Conservation (phyloP, 2,888 invertebrate species). For the Anagyrus pseudococci region DNA sequence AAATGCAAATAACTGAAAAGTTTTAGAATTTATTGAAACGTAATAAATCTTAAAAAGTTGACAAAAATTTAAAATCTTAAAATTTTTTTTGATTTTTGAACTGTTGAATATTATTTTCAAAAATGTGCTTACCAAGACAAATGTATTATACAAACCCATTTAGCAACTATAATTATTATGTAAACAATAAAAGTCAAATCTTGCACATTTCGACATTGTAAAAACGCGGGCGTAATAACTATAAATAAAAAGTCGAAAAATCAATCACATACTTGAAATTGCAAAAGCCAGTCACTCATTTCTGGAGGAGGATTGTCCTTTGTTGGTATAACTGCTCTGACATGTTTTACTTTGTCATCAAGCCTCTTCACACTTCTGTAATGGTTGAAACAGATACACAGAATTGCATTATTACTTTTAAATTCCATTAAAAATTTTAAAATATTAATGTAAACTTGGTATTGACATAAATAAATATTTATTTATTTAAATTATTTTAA, state of each 20-base stretch:
- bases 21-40: neutral
- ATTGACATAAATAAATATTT: neutral
- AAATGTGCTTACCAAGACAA: too few relatives aligned
- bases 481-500: neutral
- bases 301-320: constrained; percentile 82
- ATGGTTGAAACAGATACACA: neutral
- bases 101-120: too few relatives aligned
- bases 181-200: neutral
- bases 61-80: neutral
- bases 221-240: neutral
- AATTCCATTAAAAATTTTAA: neutral
- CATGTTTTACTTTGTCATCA: constrained; percentile 59
- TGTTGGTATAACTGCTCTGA: constrained; percentile 71
- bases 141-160: too few relatives aligned
- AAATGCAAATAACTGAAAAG: neutral
- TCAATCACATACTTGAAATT: constrained; percentile 69
- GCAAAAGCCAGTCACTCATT: constrained; percentile 75
- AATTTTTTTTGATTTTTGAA: too few relatives aligned
- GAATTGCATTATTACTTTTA: neutral
- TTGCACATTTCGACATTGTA: neutral
- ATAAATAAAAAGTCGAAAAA: constrained; percentile 3
- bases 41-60: neutral
- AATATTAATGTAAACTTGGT: neutral
- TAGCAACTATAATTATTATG: neutral
- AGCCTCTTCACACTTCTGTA: constrained; percentile 51